Evolutionary conservation across 2,113 vertebrate species (phyloP).

Genomic region (Brachyhypopomus gauderio): DNA sequence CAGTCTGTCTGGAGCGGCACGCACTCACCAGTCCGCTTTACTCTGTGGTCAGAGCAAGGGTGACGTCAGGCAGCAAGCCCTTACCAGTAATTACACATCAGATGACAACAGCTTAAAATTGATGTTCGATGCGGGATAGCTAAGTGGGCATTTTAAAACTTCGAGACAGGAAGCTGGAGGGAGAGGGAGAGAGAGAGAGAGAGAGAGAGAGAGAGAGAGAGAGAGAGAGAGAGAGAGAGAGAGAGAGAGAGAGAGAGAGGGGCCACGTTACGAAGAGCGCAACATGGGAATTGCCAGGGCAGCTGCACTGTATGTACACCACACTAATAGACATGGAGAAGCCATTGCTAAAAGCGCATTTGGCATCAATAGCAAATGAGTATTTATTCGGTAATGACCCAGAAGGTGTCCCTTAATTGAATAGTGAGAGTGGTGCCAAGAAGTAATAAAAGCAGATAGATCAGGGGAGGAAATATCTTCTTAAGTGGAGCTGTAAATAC

Average conservation of each 20-base stretch:
- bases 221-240: slow-evolving; percentile 25
- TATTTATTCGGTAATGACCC: slow-evolving; percentile 89
- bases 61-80: slow-evolving; percentile 59
- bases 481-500: slow-evolving; percentile 92
- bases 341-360: slow-evolving; percentile 88
- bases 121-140: slow-evolving; percentile 52
- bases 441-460: slow-evolving; percentile 82
- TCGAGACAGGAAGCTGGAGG: slow-evolving; percentile 56
- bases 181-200: slow-evolving; percentile 23
- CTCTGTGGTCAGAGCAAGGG: slow-evolving; percentile 41
- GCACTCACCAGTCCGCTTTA: slow-evolving; percentile 35
- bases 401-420: slow-evolving; percentile 92
- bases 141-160: slow-evolving; percentile 64
- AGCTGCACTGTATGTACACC: slow-evolving; percentile 49
- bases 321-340: slow-evolving; percentile 79
- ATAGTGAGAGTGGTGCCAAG: slow-evolving; percentile 81
- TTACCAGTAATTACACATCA: slow-evolving; percentile 65
- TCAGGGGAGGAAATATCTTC: slow-evolving; percentile 84
- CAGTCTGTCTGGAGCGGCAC: slow-evolving; percentile 1
- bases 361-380: slow-evolving; percentile 86
- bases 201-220: slow-evolving; percentile 34
- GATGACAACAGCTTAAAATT: slow-evolving; percentile 60
- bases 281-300: slow-evolving; percentile 56
- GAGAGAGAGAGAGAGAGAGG: slow-evolving; percentile 32
- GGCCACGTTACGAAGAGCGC: slow-evolving; percentile 43